These are phyloP conservation scores for Rhipidura dahli DNA, from an alignment of 2,113 vertebrate species.

Conservation along the genomic window DNA sequence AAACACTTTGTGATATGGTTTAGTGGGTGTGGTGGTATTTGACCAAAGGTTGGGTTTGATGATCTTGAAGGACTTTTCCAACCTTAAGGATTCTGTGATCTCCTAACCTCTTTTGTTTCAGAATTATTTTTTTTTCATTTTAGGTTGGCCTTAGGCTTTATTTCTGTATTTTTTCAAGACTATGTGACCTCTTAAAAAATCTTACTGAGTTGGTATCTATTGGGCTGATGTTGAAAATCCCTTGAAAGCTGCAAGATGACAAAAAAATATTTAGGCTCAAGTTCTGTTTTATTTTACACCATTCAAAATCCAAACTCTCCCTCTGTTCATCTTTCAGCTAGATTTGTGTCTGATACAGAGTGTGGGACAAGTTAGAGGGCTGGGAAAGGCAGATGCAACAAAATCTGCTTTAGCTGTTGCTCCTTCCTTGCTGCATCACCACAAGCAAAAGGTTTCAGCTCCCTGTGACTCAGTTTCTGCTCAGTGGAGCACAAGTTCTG, in stretches of 20 bases:
- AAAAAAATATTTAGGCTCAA: not conserved
- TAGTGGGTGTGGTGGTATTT: not conserved
- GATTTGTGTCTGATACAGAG: not conserved
- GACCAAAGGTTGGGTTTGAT: not conserved
- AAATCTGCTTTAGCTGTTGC: not conserved
- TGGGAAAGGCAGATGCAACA: not conserved
- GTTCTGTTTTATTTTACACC: not conserved
- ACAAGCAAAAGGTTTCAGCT: not conserved
- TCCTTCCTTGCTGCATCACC: not conserved
- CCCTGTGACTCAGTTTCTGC: not conserved
- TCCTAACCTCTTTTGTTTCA: not conserved
- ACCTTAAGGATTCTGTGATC: not conserved
- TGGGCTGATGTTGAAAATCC: not conserved
- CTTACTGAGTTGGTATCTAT: not conserved
- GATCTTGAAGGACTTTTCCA: not conserved
- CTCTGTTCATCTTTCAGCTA: not conserved
- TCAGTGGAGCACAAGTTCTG: not conserved
- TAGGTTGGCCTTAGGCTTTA: not conserved
- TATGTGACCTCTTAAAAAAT: not conserved
- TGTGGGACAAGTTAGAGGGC: not conserved
- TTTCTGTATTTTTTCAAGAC: not conserved
- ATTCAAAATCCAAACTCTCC: not conserved
- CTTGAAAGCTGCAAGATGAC: not conserved
- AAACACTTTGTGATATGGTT: not conserved
- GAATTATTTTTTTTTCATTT: not conserved